Percentiles rank a stretch among this genome's conserved stretches.
These are phyloP conservation scores for Hylaeus anthracinus DNA, from an alignment of 1,140 invertebrate species.

Conservation along the genomic window DNA sequence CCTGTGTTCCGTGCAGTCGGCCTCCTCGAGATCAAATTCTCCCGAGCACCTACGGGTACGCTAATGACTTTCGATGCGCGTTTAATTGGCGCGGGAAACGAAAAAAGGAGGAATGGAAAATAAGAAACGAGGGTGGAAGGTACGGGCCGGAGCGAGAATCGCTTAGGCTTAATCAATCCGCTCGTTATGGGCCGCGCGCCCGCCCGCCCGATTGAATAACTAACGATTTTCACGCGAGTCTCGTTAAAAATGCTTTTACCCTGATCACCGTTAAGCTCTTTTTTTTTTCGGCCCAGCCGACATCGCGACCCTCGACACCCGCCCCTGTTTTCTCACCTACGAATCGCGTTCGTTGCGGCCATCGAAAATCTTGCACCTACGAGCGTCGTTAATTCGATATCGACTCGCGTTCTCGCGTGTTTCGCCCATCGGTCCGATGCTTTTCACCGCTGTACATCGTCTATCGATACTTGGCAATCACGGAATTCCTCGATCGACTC, in stretches of 20 bases:
- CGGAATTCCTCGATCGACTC: too few relatives aligned
- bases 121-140: constrained; percentile 47
- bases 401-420: background rate
- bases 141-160: constrained; percentile 30
- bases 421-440: background rate
- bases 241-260: constrained; percentile 70
- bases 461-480: too few relatives aligned
- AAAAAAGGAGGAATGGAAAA: constrained; percentile 50
- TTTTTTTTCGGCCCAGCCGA: constrained; percentile 46
- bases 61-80: constrained; percentile 65
- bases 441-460: background rate
- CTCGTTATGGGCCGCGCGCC: constrained; percentile 59
- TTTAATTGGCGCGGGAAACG: constrained; percentile 66
- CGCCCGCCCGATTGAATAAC: constrained; percentile 62
- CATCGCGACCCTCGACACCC: constrained; percentile 2
- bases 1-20: constrained; percentile 15
- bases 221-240: constrained; percentile 62
- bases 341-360: background rate
- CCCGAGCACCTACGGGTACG: constrained; percentile 36
- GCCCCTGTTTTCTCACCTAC: background rate
- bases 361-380: background rate
- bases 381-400: background rate
- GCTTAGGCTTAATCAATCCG: constrained; percentile 68
- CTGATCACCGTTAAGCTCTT: constrained; percentile 27
- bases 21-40: constrained; percentile 40